Percentiles rank a stretch among this genome's conserved stretches.
phyloP scores from a whole-genome alignment of 2,797 vertebrate genomes.

The Ataeniobius toweri region DNA sequence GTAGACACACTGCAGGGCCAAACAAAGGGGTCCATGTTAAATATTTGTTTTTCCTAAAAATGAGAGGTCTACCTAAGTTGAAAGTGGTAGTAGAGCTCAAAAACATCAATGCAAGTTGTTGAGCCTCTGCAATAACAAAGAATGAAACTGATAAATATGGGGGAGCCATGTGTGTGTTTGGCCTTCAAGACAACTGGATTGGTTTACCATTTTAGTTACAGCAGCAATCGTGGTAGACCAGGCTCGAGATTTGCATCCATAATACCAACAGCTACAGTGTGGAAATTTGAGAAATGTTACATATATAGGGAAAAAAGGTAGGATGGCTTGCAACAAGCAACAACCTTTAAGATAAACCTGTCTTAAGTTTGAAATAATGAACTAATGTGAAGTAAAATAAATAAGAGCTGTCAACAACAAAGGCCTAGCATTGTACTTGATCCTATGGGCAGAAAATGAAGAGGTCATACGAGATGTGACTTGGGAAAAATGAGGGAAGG shows the following conservation, averaged over 20 bases:
- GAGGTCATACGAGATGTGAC: conserved; percentile 27
- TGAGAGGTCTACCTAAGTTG: not conserved
- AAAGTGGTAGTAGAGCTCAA: not conserved
- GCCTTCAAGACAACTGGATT: no score
- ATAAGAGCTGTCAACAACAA: not conserved
- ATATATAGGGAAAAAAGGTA: not conserved
- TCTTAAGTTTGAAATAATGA: conserved; percentile 1
- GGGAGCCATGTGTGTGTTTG: no score
- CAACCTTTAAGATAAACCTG: not conserved
- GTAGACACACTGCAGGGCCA: conserved; percentile 7
- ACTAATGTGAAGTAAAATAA: not conserved
- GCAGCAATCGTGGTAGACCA: not conserved
- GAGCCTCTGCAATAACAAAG: not conserved
- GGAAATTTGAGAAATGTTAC: not conserved
- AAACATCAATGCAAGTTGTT: not conserved
- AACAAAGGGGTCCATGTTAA: conserved; percentile 1
- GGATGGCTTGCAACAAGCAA: not conserved
- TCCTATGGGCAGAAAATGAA: conserved; percentile 15
- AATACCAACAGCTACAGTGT: not conserved
- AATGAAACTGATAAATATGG: not conserved
- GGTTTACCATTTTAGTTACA: not conserved
- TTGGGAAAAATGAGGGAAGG: conserved; percentile 31
- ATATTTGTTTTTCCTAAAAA: conserved; percentile 3
- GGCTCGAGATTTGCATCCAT: not conserved
- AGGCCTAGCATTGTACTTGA: not conserved